Evolutionary conservation across 2,797 vertebrate species (phyloP).

Genomic region (Hoplostethus atlanticus): DNA sequence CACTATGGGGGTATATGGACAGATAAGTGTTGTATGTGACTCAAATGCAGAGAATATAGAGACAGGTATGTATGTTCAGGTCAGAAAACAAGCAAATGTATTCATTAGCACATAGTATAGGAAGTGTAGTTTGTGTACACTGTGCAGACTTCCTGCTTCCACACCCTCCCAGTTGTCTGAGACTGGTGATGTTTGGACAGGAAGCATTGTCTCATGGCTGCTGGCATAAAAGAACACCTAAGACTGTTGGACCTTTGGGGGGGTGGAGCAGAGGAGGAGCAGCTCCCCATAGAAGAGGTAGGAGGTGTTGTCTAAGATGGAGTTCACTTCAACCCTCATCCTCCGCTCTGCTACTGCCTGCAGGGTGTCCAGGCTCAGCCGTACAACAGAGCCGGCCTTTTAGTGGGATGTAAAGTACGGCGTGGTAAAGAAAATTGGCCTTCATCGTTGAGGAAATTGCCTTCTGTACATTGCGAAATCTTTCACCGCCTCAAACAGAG

Average conservation of each 20-base stretch:
- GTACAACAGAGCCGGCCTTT: background rate
- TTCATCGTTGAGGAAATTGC: constrained; percentile 11
- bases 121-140: no score
- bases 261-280: background rate
- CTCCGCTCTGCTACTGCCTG: background rate
- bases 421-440: background rate
- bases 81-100: no score
- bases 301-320: no score
- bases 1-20: no score
- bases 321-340: background rate
- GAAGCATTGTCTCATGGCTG: no score
- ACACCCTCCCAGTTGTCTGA: no score
- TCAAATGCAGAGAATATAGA: no score
- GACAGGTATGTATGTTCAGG: no score
- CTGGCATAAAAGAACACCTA: background rate
- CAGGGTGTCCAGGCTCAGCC: background rate
- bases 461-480: background rate
- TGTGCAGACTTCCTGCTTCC: no score
- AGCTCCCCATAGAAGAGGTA: background rate
- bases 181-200: no score
- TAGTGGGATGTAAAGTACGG: background rate
- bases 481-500: background rate
- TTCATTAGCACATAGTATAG: no score
- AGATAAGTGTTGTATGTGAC: no score
- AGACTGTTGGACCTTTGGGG: background rate